Conservation (phyloP, 2,113 vertebrate species). For the Sisor rabdophorus region DNA sequence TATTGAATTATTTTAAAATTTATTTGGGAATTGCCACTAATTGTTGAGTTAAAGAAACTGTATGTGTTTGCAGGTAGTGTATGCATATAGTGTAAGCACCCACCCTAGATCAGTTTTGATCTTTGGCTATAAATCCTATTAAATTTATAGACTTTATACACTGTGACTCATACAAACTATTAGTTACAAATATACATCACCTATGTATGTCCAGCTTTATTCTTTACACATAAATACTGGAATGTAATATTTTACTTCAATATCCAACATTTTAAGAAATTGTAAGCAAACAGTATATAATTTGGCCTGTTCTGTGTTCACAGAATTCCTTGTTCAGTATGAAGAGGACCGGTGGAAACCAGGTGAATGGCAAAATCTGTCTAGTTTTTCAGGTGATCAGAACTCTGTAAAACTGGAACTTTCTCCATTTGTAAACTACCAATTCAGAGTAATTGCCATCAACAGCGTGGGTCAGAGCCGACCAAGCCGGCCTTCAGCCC, state of each 20-base stretch:
- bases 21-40: no score
- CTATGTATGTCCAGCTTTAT: neutral
- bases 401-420: slow-evolving; percentile 85
- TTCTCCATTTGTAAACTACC: slow-evolving; percentile 88
- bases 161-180: no score
- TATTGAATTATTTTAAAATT: no score
- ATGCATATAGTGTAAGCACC: no score
- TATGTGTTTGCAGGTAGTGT: no score
- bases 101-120: no score
- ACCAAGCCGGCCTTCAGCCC: slow-evolving; percentile 80
- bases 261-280: neutral
- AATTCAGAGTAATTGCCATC: slow-evolving; percentile 89
- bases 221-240: neutral
- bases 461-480: slow-evolving; percentile 86
- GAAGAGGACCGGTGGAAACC: slow-evolving; percentile 85
- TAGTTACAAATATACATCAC: no score
- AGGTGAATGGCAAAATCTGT: slow-evolving; percentile 82
- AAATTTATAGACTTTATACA: no score
- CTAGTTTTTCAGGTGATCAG: slow-evolving; percentile 77
- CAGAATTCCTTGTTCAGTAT: slow-evolving; percentile 89
- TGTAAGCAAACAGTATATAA: neutral
- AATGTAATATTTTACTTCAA: neutral
- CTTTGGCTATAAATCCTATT: no score
- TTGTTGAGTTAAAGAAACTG: no score
- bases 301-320: neutral